phyloP scores from a whole-genome alignment of 1,140 invertebrate genomes.

The Monochamus saltuarius region DNA sequence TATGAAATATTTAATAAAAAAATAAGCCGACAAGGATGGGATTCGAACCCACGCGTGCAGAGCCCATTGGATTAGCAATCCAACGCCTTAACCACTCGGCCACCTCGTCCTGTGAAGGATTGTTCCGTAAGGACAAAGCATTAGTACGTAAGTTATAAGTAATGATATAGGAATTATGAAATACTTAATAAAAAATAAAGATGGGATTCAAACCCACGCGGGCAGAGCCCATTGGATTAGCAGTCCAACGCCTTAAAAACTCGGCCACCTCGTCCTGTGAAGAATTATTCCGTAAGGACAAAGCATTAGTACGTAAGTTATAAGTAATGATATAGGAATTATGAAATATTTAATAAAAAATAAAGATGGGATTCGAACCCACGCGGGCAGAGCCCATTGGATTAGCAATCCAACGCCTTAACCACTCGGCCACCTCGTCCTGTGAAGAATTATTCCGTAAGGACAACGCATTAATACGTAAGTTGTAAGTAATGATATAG shows the following conservation, averaged over 20 bases:
- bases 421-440: conserved; percentile 86
- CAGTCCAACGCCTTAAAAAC: conserved; percentile 89
- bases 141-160: too few species aligned
- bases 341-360: too few species aligned
- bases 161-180: too few species aligned
- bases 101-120: conserved; percentile 65
- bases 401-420: conserved; percentile 85
- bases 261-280: conserved; percentile 76
- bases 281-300: too few species aligned
- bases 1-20: too few species aligned
- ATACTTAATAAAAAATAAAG: conserved; percentile 47
- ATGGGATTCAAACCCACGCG: conserved; percentile 89
- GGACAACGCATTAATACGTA: too few species aligned
- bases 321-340: too few species aligned
- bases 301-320: too few species aligned
- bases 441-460: too few species aligned
- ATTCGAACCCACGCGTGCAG: conserved; percentile 86
- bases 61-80: conserved; percentile 76
- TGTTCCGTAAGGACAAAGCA: too few species aligned
- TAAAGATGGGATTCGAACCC: conserved; percentile 81
- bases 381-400: conserved; percentile 77
- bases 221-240: conserved; percentile 72
- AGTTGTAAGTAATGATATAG: too few species aligned
- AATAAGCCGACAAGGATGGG: conserved; percentile 67
- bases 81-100: conserved; percentile 89